These are phyloP conservation scores for Oryzias sinensis DNA, from an alignment of 2,797 vertebrate genomes.

Conservation along the genomic window DNA sequence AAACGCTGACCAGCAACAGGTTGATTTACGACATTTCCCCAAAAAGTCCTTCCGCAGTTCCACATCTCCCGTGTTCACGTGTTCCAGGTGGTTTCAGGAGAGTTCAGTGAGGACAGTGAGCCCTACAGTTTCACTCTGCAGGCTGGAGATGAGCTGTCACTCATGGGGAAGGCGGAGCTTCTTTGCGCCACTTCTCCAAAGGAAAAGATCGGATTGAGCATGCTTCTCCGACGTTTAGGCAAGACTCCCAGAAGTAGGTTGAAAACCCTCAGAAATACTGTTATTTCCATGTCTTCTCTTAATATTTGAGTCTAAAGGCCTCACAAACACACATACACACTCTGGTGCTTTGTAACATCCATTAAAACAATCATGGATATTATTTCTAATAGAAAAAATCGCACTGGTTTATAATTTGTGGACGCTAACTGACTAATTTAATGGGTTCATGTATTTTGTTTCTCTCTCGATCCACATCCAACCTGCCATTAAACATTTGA, in stretches of 20 bases:
- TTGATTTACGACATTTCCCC: neutral
- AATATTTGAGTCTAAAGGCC: too few species aligned
- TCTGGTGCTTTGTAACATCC: too few species aligned
- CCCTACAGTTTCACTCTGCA: slow-evolving; percentile 97
- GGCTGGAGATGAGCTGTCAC: slow-evolving; percentile 94
- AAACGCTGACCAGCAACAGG: neutral
- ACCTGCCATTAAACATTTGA: too few species aligned
- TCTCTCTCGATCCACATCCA: too few species aligned
- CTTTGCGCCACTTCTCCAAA: slow-evolving; percentile 89
- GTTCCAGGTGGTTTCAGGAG: slow-evolving; percentile 91
- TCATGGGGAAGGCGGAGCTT: slow-evolving; percentile 97
- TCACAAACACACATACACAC: too few species aligned
- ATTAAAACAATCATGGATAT: too few species aligned
- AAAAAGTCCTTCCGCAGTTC: neutral
- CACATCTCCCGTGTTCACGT: neutral
- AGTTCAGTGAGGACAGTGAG: slow-evolving; percentile 98
- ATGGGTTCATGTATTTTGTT: too few species aligned
- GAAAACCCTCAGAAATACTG: neutral
- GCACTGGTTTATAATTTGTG: too few species aligned
- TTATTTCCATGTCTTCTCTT: neutral
- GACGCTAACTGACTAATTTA: too few species aligned
- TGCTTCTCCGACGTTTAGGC: slow-evolving; percentile 88
- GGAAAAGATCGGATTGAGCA: slow-evolving; percentile 90
- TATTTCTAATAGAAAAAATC: too few species aligned
- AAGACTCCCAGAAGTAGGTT: slow-evolving; percentile 79